phyloP scores from a whole-genome alignment of 2,797 vertebrate genomes.

The Clarias laeviceps region DNA sequence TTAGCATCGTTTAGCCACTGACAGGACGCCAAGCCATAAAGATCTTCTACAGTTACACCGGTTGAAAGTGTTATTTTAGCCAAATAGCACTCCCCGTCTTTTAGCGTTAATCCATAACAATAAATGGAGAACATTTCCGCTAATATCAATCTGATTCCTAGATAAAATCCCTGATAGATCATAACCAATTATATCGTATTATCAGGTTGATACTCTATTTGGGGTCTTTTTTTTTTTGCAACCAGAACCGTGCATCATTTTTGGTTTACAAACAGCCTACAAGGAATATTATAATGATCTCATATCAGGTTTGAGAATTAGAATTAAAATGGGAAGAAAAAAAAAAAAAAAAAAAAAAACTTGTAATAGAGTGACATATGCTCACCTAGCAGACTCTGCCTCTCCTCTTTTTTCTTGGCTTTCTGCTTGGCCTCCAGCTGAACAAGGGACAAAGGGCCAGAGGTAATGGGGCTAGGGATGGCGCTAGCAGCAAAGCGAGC shows the following conservation, averaged over 20 bases:
- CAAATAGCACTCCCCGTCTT: not conserved
- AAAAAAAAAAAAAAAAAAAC: not conserved
- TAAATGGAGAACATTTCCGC: not conserved
- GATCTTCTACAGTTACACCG: not conserved
- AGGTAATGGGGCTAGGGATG: slow-evolving; percentile 82
- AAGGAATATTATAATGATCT: slow-evolving; percentile 13
- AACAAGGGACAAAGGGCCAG: slow-evolving; percentile 79
- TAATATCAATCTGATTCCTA: not conserved
- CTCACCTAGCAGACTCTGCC: slow-evolving; percentile 89
- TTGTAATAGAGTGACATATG: not conserved
- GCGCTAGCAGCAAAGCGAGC: slow-evolving; percentile 92
- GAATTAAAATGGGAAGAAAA: not conserved
- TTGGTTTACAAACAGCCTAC: not conserved
- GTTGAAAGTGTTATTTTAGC: not conserved
- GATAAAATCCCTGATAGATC: not conserved
- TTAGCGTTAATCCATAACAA: too few relatives aligned
- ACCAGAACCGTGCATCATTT: not conserved
- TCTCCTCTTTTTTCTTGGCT: slow-evolving; percentile 86
- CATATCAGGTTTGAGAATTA: not conserved
- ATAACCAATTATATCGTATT: not conserved
- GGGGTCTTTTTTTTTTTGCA: not conserved
- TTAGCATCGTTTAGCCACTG: not conserved
- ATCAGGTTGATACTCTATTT: not conserved
- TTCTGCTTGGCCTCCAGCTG: slow-evolving; percentile 87
- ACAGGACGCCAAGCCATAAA: not conserved